phyloP scores from a whole-genome alignment of 1,140 invertebrate genomes.

The Cherax quadricarinatus region DNA sequence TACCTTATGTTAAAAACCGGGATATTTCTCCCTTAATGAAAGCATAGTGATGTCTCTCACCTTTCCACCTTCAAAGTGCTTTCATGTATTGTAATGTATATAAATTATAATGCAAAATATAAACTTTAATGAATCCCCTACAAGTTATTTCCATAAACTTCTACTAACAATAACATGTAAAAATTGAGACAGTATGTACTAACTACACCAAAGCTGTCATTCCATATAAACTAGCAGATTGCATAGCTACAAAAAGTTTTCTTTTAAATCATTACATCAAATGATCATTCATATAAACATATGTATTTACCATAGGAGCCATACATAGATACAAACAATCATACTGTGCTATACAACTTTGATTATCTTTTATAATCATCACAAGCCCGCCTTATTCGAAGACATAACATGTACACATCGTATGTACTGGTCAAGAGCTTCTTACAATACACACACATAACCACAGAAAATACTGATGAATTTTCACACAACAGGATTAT shows the following conservation, averaged over 20 bases:
- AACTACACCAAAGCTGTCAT: constrained; percentile 54
- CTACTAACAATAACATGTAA: constrained; percentile 49
- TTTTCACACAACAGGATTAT: constrained; percentile 37
- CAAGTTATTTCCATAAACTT: constrained; percentile 48
- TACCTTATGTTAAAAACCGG: constrained; percentile 5
- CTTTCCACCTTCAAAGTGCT: constrained; percentile 12
- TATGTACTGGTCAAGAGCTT: constrained; percentile 26
- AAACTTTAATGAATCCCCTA: constrained; percentile 46
- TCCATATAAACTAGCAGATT: constrained; percentile 46
- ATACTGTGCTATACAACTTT: constrained; percentile 41
- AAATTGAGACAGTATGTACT: constrained; percentile 45
- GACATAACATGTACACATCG: constrained; percentile 29
- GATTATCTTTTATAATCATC: constrained; percentile 1
- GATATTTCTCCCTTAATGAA: constrained; percentile 6
- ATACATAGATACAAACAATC: constrained; percentile 34
- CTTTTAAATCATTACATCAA: constrained; percentile 42
- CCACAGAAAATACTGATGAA: constrained; percentile 37
- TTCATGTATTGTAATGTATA: constrained; percentile 43
- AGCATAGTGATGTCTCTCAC: constrained; percentile 29
- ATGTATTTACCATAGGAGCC: constrained; percentile 45
- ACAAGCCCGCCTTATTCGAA: constrained; percentile 1
- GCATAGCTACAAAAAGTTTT: constrained; percentile 45
- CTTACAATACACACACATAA: constrained; percentile 23
- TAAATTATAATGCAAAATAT: constrained; percentile 58
- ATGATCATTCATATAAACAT: constrained; percentile 21